Evolutionary conservation across 2,888 invertebrate genomes (phyloP).

Genomic region (Sphaerophoria rueppellii): DNA sequence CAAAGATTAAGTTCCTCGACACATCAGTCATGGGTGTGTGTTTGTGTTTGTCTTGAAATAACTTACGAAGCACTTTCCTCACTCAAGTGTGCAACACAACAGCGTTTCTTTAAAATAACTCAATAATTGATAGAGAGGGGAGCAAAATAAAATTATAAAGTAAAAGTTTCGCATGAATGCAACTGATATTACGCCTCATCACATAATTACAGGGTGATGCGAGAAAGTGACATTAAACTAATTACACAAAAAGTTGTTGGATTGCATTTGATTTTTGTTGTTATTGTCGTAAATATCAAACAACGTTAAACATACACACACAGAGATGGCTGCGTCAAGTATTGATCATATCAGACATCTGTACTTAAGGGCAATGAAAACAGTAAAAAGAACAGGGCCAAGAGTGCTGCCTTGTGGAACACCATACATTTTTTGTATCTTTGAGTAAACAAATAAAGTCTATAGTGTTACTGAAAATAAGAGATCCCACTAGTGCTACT

Average conservation of each 20-base stretch:
- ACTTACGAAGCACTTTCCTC: conserved; percentile 38
- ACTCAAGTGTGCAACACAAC: conserved; percentile 42
- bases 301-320: not conserved
- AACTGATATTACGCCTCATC: conserved; percentile 60
- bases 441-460: no score
- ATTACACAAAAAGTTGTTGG: conserved; percentile 29
- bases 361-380: no score
- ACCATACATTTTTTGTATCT: no score
- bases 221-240: conserved; percentile 61
- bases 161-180: conserved; percentile 66
- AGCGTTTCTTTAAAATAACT: not conserved
- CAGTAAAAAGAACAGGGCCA: no score
- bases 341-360: no score
- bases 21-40: not conserved
- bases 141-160: not conserved
- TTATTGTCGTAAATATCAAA: conserved; percentile 20
- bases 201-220: conserved; percentile 54
- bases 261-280: conserved; percentile 1
- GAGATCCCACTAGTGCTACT: no score
- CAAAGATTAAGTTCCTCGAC: conserved; percentile 65
- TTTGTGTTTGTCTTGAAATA: conserved; percentile 26
- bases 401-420: no score
- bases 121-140: not conserved
- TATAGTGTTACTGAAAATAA: no score
- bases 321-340: not conserved